These are phyloP conservation scores for Scaptomyza caliginosa DNA, from an alignment of 2,888 invertebrate genomes.

Conservation along the genomic window DNA sequence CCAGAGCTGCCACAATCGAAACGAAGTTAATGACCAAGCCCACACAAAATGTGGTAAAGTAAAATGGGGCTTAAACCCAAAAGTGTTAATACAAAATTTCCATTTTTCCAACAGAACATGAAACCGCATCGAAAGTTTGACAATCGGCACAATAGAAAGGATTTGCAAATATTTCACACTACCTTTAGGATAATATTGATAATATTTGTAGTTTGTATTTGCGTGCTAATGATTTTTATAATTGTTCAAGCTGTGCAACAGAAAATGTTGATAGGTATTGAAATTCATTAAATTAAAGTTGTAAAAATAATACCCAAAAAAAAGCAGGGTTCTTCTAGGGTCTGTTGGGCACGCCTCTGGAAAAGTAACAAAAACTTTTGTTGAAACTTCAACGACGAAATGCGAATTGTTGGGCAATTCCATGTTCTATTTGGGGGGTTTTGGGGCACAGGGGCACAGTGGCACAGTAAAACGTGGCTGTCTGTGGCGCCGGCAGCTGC, in stretches of 20 bases:
- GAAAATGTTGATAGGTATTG: neutral
- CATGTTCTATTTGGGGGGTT: no score
- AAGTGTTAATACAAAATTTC: no score
- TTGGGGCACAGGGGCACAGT: neutral
- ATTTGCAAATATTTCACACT: neutral
- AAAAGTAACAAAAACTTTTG: conserved; percentile 50
- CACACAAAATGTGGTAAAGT: no score
- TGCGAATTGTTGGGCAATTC: neutral
- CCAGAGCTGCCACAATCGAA: neutral
- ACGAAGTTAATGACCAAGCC: no score
- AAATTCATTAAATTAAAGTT: neutral
- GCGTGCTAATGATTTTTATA: neutral
- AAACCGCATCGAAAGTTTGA: neutral
- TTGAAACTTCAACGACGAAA: conserved; percentile 11
- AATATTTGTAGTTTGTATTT: neutral
- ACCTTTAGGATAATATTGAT: neutral
- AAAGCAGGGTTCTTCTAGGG: conserved; percentile 32
- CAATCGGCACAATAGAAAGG: neutral
- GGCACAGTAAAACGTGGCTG: conserved; percentile 36
- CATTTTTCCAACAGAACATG: no score
- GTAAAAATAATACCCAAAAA: neutral
- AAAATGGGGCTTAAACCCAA: no score
- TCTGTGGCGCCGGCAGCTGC: conserved; percentile 68
- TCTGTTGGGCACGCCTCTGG: conserved; percentile 49
- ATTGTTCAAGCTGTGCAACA: neutral